Evolutionary conservation across 1,140 invertebrate species (phyloP), one percentile per base, ranked within the genome.

Genomic region (Argopecten irradians): DNA sequence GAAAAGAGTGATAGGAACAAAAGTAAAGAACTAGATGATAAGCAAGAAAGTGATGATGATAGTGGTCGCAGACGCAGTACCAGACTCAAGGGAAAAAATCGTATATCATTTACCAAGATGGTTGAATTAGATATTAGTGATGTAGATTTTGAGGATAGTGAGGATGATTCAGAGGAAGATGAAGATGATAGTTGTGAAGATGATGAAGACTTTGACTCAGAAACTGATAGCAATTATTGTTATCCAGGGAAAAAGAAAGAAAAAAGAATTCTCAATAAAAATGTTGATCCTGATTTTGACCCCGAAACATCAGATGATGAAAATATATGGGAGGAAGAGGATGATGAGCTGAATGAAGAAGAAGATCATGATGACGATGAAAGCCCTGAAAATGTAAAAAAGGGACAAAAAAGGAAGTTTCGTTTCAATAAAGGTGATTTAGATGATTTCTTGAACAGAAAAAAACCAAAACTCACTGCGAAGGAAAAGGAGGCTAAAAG

Each of bases 231-330:
- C 16, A 28, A n/a, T 28, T 22, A 71, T 8, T 28, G 55, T 28
- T 22, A 71, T 8, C n/a, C 16, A 11, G 7, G 22, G 28, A n/a
- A 71, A n/a, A 71, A 28, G n/a, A 71, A 71, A 71, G 8, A 71
- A 28, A 71, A 11, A 28, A n/a, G 5, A n/a, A 28, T 28, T 71
- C 22, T 28, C 5, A 7, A 7, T n/a, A 71, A 71, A 71, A n/a
- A n/a, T n/a, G 55, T 28, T 71, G 55, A 71, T 71, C 55, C 55
- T 28, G 55, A 71, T 71, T 71, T 71, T 71, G 55, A 71, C 55
- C 55, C 55, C 1, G 55, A 28, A 28, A 71, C 55, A n/a, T n/a
- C n/a, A 71, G 55, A 71, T 71, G 55, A 71, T 5, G 55, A 71
- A n/a, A n/a, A 28, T 71, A 16, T 71, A 5, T 7, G 16, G 1